phyloP scores from a whole-genome alignment of 2,113 vertebrate species.

The Macrotis lagotis region DNA sequence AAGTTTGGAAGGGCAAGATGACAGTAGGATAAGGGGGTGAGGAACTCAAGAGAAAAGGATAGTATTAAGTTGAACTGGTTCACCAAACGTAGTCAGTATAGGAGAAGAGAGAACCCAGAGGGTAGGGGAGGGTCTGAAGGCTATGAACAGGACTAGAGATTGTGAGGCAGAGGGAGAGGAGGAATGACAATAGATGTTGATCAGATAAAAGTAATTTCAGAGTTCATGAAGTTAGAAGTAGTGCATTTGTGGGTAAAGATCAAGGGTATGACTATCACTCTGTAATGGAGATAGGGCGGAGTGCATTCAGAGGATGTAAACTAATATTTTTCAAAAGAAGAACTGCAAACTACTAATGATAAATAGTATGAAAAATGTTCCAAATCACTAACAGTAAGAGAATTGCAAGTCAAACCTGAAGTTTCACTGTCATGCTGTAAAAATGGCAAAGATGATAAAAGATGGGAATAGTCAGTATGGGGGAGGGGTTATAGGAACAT shows the following conservation, averaged over 20 bases:
- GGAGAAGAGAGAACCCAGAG: too few species aligned
- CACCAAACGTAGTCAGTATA: background rate
- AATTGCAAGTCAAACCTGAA: background rate
- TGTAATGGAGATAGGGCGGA: background rate
- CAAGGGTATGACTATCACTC: background rate
- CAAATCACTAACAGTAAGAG: background rate
- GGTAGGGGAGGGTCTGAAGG: background rate
- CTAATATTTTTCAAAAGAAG: background rate
- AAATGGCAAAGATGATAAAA: background rate
- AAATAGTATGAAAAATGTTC: background rate
- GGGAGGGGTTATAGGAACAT: background rate
- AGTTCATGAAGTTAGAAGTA: background rate
- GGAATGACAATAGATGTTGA: background rate
- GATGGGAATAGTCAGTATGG: background rate
- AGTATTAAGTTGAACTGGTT: background rate
- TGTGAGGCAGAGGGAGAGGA: background rate
- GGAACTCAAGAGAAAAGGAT: background rate
- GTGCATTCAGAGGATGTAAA: background rate
- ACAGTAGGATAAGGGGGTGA: background rate
- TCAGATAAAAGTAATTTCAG: background rate
- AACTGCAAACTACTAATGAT: background rate
- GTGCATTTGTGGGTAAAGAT: background rate
- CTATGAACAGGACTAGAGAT: background rate
- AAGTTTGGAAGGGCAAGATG: background rate
- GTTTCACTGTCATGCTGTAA: background rate